Evolutionary conservation across 2,113 vertebrate species (phyloP).

Genomic region (Bufo gargarizans): DNA sequence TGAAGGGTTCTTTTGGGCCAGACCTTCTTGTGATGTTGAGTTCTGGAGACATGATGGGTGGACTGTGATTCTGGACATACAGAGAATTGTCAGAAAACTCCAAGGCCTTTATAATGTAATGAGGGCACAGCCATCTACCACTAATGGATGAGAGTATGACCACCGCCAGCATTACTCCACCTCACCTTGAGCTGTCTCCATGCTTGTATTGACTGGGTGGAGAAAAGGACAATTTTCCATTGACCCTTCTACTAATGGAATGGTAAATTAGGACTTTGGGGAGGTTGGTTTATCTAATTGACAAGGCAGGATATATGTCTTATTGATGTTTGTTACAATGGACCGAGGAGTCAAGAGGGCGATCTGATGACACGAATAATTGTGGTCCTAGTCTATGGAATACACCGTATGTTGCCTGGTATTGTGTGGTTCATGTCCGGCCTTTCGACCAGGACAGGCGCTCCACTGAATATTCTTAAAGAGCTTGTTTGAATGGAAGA

Average conservation of each 20-base stretch:
- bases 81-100: neutral
- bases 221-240: neutral
- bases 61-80: neutral
- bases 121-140: neutral
- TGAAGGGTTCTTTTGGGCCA: too few relatives aligned
- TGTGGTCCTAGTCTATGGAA: too few relatives aligned
- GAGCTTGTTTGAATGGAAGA: too few relatives aligned
- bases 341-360: too few relatives aligned
- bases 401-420: too few relatives aligned
- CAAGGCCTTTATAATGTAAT: neutral
- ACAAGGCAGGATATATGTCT: neutral
- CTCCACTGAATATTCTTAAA: too few relatives aligned
- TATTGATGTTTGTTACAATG: too few relatives aligned
- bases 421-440: too few relatives aligned
- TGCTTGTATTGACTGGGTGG: neutral
- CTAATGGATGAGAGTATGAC: neutral
- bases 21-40: neutral
- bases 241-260: neutral
- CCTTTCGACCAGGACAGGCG: too few relatives aligned
- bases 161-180: neutral
- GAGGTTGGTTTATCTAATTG: neutral
- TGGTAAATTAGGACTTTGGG: neutral
- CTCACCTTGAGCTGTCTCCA: conserved; percentile 14
- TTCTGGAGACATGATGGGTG: neutral
- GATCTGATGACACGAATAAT: too few relatives aligned